Evolutionary conservation across 2,888 invertebrate species (phyloP).

Genomic region (Pyralis farinalis): DNA sequence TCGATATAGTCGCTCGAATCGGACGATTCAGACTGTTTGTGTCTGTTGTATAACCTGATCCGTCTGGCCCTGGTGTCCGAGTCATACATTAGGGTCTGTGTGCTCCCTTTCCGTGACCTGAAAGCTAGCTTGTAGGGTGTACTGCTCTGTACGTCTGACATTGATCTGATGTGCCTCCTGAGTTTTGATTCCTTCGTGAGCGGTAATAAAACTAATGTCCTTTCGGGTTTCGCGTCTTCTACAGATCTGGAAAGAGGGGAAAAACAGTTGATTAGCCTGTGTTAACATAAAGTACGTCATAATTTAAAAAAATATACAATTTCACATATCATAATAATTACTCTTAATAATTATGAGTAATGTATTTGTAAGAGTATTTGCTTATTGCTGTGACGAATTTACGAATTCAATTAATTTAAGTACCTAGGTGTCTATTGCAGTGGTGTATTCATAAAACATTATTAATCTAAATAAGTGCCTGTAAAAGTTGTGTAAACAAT

Average conservation of each 20-base stretch:
- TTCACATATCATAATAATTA: too few species aligned
- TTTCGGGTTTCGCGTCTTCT: slow-evolving; percentile 45
- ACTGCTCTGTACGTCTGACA: slow-evolving; percentile 74
- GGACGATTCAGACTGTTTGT: slow-evolving; percentile 53
- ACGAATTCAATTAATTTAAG: too few species aligned
- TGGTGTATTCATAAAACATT: too few species aligned
- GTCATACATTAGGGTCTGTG: slow-evolving; percentile 61
- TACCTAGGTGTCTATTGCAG: too few species aligned
- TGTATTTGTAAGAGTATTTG: too few species aligned
- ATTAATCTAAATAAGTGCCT: too few species aligned
- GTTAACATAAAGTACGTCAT: too few species aligned
- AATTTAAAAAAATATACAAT: too few species aligned
- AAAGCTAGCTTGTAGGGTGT: slow-evolving; percentile 62
- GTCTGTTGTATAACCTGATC: slow-evolving; percentile 46
- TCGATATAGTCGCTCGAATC: slow-evolving; percentile 65
- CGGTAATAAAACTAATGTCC: slow-evolving; percentile 46
- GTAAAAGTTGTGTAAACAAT: too few species aligned
- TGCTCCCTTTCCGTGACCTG: slow-evolving; percentile 52
- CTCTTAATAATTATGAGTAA: too few species aligned
- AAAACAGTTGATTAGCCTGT: too few species aligned
- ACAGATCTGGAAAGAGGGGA: slow-evolving; percentile 56
- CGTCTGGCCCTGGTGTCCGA: slow-evolving; percentile 62
- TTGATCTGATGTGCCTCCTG: slow-evolving; percentile 67
- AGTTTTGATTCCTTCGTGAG: slow-evolving; percentile 64
- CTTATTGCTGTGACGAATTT: too few species aligned